Conservation (phyloP, 1,140 invertebrate genomes). For the Latrodectus geometricus region DNA sequence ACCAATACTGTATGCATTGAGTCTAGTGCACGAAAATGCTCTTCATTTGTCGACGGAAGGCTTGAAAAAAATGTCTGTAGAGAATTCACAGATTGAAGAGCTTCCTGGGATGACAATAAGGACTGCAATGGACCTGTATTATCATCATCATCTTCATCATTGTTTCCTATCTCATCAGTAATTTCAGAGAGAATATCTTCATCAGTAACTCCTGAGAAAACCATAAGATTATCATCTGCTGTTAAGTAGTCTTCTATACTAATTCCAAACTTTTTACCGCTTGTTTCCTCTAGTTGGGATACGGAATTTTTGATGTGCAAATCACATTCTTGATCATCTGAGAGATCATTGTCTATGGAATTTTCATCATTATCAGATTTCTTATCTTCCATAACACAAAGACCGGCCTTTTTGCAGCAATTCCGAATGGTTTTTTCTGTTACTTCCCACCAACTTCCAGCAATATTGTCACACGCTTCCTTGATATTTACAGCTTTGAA, state of each 20-base stretch:
- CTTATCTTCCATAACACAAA: conserved; percentile 8
- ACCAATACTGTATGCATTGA: conserved; percentile 11
- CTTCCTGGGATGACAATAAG: conserved; percentile 13
- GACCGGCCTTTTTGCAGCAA: conserved; percentile 13
- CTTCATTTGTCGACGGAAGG: conserved; percentile 5
- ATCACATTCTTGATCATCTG: conserved; percentile 11
- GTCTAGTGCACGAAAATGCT: conserved; percentile 12
- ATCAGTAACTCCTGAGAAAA: not conserved
- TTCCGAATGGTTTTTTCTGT: conserved; percentile 15
- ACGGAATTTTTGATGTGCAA: conserved; percentile 4
- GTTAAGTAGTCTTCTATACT: conserved; percentile 5
- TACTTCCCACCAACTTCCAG: conserved; percentile 16
- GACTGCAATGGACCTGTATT: conserved; percentile 9
- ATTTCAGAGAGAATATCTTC: not conserved
- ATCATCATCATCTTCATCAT: conserved; percentile 6
- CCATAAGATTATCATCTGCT: not conserved
- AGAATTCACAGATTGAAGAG: conserved; percentile 14
- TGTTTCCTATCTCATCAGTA: not conserved
- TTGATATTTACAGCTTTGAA: conserved; percentile 8
- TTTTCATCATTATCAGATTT: conserved; percentile 6
- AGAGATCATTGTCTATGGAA: conserved; percentile 4
- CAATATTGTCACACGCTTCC: conserved; percentile 14
- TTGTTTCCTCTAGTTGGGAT: conserved; percentile 16
- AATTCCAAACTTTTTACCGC: conserved; percentile 4
- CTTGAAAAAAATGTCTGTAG: conserved; percentile 13